phyloP scores from a whole-genome alignment of 2,888 invertebrate species.

The Cephus pulcher region DNA sequence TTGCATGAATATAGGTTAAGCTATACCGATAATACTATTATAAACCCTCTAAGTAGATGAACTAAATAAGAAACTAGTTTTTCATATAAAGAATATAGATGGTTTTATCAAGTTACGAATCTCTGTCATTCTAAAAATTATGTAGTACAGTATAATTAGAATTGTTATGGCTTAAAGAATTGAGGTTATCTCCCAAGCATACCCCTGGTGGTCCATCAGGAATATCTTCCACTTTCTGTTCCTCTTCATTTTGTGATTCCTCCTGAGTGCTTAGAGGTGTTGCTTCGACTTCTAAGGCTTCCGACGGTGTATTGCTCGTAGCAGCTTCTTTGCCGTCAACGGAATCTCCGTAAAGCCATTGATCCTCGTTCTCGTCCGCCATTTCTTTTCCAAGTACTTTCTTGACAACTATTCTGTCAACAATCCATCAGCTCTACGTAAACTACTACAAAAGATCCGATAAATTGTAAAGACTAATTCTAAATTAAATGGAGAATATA shows the following conservation, averaged over 20 bases:
- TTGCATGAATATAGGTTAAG: too few species aligned
- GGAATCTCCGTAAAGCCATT: conserved; percentile 88
- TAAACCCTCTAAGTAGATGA: too few species aligned
- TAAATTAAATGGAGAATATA: too few species aligned
- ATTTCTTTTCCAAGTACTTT: conserved; percentile 60
- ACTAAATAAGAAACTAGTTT: too few species aligned
- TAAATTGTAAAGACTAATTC: too few species aligned
- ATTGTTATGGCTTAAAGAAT: not conserved
- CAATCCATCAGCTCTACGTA: not conserved
- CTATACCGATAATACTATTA: too few species aligned
- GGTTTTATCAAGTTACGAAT: too few species aligned
- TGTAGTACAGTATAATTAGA: too few species aligned
- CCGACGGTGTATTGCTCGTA: conserved; percentile 42
- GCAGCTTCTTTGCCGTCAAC: conserved; percentile 67
- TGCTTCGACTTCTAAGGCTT: conserved; percentile 55
- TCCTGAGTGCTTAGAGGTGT: conserved; percentile 37
- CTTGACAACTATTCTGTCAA: conserved; percentile 16
- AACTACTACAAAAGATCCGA: too few species aligned
- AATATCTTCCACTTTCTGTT: conserved; percentile 40
- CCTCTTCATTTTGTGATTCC: conserved; percentile 45
- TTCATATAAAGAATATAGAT: too few species aligned
- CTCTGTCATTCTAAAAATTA: too few species aligned
- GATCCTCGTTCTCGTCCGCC: conserved; percentile 86
- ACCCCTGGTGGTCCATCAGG: conserved; percentile 41
- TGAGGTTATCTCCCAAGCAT: conserved; percentile 50